Percentiles rank a stretch among this genome's conserved stretches.
Evolutionary conservation across 2,797 vertebrate genomes (phyloP).

Genomic region (Bovichtus diacanthus): DNA sequence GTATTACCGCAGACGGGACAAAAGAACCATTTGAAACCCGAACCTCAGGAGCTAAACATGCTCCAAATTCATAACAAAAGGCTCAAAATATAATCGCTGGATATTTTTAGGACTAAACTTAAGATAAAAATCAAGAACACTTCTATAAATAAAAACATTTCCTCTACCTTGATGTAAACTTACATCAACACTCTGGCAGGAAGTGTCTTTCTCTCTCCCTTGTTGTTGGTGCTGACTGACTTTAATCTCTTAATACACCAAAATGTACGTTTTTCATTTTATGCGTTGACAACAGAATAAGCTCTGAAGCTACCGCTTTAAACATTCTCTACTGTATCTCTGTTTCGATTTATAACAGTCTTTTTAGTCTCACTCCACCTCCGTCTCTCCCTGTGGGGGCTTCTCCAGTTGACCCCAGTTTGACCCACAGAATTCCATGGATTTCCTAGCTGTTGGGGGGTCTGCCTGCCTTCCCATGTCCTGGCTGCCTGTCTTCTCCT

Average conservation of each 20-base stretch:
- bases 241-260: conserved; percentile 18
- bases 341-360: conserved; percentile 14
- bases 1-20: background rate
- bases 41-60: background rate
- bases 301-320: background rate
- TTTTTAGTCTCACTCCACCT: conserved; percentile 37
- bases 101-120: conserved; percentile 57
- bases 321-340: background rate
- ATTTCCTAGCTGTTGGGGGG: conserved; percentile 75
- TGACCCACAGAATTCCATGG: conserved; percentile 74
- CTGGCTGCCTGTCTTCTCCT: conserved; percentile 44
- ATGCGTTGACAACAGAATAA: conserved; percentile 1
- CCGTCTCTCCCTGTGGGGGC: conserved; percentile 53
- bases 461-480: conserved; percentile 41
- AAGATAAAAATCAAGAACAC: conserved; percentile 42
- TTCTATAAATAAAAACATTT: conserved; percentile 62
- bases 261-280: background rate
- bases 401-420: conserved; percentile 60
- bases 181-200: background rate
- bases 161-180: conserved; percentile 22
- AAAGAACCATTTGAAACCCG: background rate
- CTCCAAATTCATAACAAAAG: conserved; percentile 20
- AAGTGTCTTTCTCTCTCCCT: background rate
- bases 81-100: conserved; percentile 34
- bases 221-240: background rate